These are phyloP conservation scores for Euwallacea fornicatus DNA, from an alignment of 1,140 invertebrate genomes.

Conservation along the genomic window DNA sequence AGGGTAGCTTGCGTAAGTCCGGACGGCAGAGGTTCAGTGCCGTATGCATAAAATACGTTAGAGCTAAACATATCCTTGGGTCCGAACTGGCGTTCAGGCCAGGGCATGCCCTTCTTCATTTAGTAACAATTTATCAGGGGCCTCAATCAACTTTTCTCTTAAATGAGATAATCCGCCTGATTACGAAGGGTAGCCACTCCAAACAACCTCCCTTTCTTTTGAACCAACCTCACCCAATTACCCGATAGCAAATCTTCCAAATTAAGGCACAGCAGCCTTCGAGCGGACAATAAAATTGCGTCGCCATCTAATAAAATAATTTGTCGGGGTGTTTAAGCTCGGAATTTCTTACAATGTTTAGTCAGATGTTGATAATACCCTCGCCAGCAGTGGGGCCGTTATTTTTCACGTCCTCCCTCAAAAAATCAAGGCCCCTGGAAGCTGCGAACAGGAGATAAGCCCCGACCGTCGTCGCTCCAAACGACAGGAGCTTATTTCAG, in stretches of 20 bases:
- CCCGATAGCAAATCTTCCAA: conserved; percentile 9
- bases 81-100: no score
- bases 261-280: conserved; percentile 16
- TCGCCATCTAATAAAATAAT: conserved; percentile 40
- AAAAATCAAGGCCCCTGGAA: conserved; percentile 38
- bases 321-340: conserved; percentile 41
- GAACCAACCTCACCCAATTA: conserved; percentile 16
- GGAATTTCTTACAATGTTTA: conserved; percentile 47
- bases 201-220: background rate
- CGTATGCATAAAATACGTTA: no score
- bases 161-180: no score
- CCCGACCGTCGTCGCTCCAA: conserved; percentile 40
- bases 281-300: conserved; percentile 34
- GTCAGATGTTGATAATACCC: conserved; percentile 47
- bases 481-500: conserved; percentile 30
- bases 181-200: no score
- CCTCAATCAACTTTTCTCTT: no score
- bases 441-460: conserved; percentile 49
- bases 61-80: no score
- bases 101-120: no score
- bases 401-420: conserved; percentile 47
- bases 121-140: no score
- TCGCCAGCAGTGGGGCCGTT: conserved; percentile 47
- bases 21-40: no score
- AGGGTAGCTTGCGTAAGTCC: no score